Evolutionary conservation across 2,888 invertebrate genomes (phyloP), one percentile per base, ranked within the genome.

Genomic region (Nemotelus pantherinus): DNA sequence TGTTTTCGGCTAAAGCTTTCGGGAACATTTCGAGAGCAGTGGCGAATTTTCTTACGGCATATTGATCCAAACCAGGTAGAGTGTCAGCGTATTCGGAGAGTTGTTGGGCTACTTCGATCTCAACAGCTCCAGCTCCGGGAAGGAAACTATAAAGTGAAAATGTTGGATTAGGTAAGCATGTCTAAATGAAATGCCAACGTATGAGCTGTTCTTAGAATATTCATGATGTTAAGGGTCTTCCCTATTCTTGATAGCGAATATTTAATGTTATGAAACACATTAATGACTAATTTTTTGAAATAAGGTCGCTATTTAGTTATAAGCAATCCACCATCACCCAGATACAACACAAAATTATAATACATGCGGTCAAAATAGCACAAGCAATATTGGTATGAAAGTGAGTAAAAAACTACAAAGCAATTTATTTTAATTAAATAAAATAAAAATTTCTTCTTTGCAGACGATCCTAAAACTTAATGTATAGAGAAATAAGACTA

Each of bases 71-170:
- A 0, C 99, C 99, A 0, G 98, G 95, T 77, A 96, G 89, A 4
- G 95, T 96, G 84, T 97, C 96, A 0, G 97, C 98, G 85, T 93
- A 97, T 76, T 93, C 91, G 4, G 94, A 89, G 25, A 99, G 90
- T 84, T 94, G 93, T 79, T 93, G 92, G 0, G 98, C 96, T 78
- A 99, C 87, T 88, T 98, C 97, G 76, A 98, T 93, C 89, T 99
- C 99, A 1, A 92, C 92, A 2, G 99, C 98, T 65, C 99, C 99
- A 76, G 96, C 99, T 71, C 99, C 99, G 64, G 99, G 92, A 43
- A 99, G 86, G 83, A 96, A 92, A 82, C 91, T 90, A 78, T 3
- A 77, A 77, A 76, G 25, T 41, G 7, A 48, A 41, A 70, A 70
- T 70, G 45, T 70, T 48, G 10, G 25, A 50, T 25, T 41, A 68